Percentiles rank a stretch among this genome's conserved stretches.
Evolutionary conservation across 1,140 invertebrate genomes (phyloP).

Genomic region (Tetramorium parvispinum): DNA sequence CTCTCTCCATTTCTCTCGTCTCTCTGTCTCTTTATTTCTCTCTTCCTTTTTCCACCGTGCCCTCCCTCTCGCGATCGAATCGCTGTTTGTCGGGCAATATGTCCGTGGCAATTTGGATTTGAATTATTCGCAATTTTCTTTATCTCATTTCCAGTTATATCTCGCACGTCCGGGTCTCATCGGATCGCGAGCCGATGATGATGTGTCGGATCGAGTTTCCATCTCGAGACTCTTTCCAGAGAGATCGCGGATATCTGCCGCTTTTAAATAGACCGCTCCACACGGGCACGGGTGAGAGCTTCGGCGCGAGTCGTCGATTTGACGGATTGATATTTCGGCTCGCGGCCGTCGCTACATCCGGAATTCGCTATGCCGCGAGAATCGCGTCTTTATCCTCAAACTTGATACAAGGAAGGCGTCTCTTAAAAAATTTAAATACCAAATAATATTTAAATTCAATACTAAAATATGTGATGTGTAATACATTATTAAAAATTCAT

Average conservation of each 20-base stretch:
- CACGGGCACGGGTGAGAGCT: constrained; percentile 2
- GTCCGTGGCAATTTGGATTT: constrained; percentile 83
- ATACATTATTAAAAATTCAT: neutral
- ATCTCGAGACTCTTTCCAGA: constrained; percentile 66
- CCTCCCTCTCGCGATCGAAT: constrained; percentile 74
- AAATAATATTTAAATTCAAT: neutral
- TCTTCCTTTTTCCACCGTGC: constrained; percentile 54
- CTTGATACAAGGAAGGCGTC: neutral
- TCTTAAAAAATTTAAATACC: neutral
- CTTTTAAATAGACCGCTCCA: constrained; percentile 56
- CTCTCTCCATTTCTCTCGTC: constrained; percentile 50
- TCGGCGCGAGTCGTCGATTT: constrained; percentile 37
- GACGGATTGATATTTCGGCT: constrained; percentile 44
- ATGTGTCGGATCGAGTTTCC: constrained; percentile 72
- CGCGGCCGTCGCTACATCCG: constrained; percentile 13
- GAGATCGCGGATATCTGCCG: constrained; percentile 55
- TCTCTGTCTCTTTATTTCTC: constrained; percentile 52
- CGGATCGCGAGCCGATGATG: constrained; percentile 32
- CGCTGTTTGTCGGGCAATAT: constrained; percentile 78
- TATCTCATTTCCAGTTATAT: constrained; percentile 78
- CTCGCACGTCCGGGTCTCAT: constrained; percentile 55
- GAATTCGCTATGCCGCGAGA: neutral
- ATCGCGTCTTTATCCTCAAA: neutral
- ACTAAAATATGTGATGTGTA: neutral
- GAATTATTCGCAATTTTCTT: constrained; percentile 85